A percentile compares a stretch with the other conserved stretches of the same genome.
Evolutionary conservation across 2,113 vertebrate species (phyloP).

Genomic region (Solea senegalensis): DNA sequence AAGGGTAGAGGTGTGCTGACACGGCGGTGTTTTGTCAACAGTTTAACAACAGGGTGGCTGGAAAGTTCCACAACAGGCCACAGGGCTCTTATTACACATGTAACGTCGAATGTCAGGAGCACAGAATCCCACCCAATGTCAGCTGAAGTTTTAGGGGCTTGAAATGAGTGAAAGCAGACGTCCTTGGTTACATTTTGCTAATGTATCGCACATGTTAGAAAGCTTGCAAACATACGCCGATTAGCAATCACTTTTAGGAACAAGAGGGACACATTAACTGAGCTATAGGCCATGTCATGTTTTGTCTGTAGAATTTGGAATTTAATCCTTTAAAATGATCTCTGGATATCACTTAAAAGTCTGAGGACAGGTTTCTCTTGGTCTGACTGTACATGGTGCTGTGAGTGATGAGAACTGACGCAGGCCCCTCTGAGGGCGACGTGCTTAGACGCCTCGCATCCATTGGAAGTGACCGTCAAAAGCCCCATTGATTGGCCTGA

Average conservation of each 20-base stretch:
- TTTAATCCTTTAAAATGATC: not conserved
- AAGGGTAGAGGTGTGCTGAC: conserved; percentile 53
- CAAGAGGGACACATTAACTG: not conserved
- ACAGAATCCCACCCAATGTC: conserved; percentile 22
- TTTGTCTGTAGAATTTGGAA: not conserved
- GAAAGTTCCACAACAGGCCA: conserved; percentile 71
- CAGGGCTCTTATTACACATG: conserved; percentile 30
- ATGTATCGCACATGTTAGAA: conserved; percentile 17
- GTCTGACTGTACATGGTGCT: conserved; percentile 4
- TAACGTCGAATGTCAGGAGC: conserved; percentile 44
- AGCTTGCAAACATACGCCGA: not conserved
- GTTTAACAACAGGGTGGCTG: conserved; percentile 50
- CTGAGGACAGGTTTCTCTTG: conserved; percentile 5
- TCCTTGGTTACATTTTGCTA: not conserved
- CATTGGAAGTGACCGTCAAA: conserved; percentile 71
- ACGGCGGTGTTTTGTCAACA: conserved; percentile 72
- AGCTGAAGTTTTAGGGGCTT: conserved; percentile 25
- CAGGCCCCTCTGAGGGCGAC: conserved; percentile 58
- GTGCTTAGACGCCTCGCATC: conserved; percentile 63
- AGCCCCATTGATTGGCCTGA: conserved; percentile 69
- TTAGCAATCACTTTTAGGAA: not conserved
- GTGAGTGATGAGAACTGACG: conserved; percentile 32
- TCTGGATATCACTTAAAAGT: not conserved
- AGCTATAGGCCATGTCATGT: not conserved
- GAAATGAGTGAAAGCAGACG: conserved; percentile 33